Base-by-base conservation (phyloP, 2,113 vertebrate genomes). In the Clupea harengus region DNA sequence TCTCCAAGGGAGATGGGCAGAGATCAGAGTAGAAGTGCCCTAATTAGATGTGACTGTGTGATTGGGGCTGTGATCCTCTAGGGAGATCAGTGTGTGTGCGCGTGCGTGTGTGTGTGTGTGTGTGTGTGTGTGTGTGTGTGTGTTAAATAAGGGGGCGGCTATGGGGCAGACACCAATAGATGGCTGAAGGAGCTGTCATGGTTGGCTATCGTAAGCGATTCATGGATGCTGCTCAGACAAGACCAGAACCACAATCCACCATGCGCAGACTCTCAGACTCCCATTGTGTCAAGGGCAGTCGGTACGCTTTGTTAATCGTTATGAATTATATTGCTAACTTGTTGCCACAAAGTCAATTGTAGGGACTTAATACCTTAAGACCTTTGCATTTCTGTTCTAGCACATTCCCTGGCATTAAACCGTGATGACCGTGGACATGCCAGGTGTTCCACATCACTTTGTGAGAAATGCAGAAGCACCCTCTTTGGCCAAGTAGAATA, bases 1-100 rank as follows among this genome's bases (percentile, higher is more conserved):
- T 97, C 97, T 97, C 97, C 96, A 93, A 1, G 95, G 96, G 97
- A 96, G 94, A 98, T 81, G 32, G 83, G 89, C 86, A 88, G 60
- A 89, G 94, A 86, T 92, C 83, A 92, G 92, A 92, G 89, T 89
- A 85, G 45, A 60, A 84, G 20, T 89, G 95, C 93, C 93, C 95
- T 96, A 97, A 97, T 97, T 96, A 96, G 93, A 96, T 93, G 89
- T 86, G 32, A 93, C 93, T 94, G 92, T 80, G 15, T 88, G 86
- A 91, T 92, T 86, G 85, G 67, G 25, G 80, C 45, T n/a, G 25
- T 81, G 49, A 81, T 75, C 28, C 83, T 80, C 81, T 45, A 46
- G 85, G 81, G 83, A 88, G 82, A 20, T 75, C 22, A 82, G 39
- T 11, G 3, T 86, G 81, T 67, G 47, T 57, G 28, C 20, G 32